Evolutionary conservation across 2,888 invertebrate species (phyloP).

Genomic region (Heteromurus nitidus): DNA sequence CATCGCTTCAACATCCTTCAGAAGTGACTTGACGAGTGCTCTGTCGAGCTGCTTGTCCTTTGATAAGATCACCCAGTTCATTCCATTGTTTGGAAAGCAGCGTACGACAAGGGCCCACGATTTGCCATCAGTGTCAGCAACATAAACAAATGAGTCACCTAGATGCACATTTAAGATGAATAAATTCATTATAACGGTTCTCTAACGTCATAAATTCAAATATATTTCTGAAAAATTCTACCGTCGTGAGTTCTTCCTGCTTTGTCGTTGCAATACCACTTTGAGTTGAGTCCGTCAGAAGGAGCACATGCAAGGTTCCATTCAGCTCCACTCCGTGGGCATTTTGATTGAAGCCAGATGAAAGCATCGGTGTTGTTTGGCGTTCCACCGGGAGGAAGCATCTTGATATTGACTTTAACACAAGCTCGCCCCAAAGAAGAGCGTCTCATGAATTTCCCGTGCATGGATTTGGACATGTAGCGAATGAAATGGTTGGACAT

Average conservation of each 20-base stretch:
- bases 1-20: slow-evolving; percentile 54
- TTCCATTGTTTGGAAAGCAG: slow-evolving; percentile 62
- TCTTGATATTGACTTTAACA: slow-evolving; percentile 59
- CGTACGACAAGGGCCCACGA: slow-evolving; percentile 62
- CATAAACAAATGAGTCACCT: slow-evolving; percentile 63
- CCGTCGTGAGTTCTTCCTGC: slow-evolving; percentile 40
- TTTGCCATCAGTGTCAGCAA: slow-evolving; percentile 64
- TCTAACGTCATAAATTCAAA: background rate
- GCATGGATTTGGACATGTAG: slow-evolving; percentile 61
- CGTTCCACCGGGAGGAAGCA: slow-evolving; percentile 22
- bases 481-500: slow-evolving; percentile 66
- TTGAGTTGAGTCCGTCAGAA: slow-evolving; percentile 35
- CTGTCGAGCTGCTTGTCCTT: slow-evolving; percentile 58
- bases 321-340: slow-evolving; percentile 56
- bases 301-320: slow-evolving; percentile 58
- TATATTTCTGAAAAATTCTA: slow-evolving; percentile 17
- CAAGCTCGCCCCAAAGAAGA: slow-evolving; percentile 53
- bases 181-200: background rate
- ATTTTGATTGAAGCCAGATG: slow-evolving; percentile 62
- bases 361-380: slow-evolving; percentile 49
- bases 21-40: slow-evolving; percentile 55
- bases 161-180: background rate
- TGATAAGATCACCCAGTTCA: slow-evolving; percentile 66
- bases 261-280: slow-evolving; percentile 61
- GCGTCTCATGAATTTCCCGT: slow-evolving; percentile 54